phyloP scores from a whole-genome alignment of 2,888 invertebrate genomes.

The Thelaira solivaga region DNA sequence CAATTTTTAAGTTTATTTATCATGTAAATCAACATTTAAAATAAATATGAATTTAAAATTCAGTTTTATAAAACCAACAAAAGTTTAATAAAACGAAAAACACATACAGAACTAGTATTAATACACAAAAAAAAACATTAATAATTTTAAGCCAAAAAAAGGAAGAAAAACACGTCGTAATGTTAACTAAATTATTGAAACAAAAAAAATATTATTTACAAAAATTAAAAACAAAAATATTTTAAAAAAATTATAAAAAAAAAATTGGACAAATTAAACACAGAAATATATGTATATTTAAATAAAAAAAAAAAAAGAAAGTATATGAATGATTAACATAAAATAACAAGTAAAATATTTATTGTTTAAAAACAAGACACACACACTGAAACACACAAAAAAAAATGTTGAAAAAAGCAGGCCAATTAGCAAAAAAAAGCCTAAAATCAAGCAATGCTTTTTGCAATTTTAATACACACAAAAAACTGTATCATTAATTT shows the following conservation, averaged over 20 bases:
- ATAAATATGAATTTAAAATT: constrained; percentile 60
- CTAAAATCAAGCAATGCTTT: constrained; percentile 10
- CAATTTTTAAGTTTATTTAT: constrained; percentile 68
- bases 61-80: constrained; percentile 4
- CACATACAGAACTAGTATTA: constrained; percentile 23
- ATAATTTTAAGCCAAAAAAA: constrained; percentile 41
- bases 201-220: constrained; percentile 60
- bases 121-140: constrained; percentile 47
- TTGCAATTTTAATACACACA: not conserved
- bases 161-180: constrained; percentile 70
- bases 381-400: too few relatives aligned
- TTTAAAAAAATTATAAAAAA: not conserved
- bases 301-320: constrained; percentile 11
- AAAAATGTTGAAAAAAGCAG: not conserved
- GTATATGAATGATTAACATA: constrained; percentile 41
- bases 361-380: not conserved
- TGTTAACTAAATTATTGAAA: constrained; percentile 72
- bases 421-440: not conserved
- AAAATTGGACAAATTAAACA: constrained; percentile 16
- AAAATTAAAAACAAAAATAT: constrained; percentile 57
- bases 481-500: not conserved
- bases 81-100: constrained; percentile 28
- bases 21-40: constrained; percentile 25
- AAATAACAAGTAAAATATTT: not conserved
- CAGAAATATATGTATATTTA: constrained; percentile 51